Conservation (phyloP, 2,113 vertebrate species). For the Sebastes schlegelii region DNA sequence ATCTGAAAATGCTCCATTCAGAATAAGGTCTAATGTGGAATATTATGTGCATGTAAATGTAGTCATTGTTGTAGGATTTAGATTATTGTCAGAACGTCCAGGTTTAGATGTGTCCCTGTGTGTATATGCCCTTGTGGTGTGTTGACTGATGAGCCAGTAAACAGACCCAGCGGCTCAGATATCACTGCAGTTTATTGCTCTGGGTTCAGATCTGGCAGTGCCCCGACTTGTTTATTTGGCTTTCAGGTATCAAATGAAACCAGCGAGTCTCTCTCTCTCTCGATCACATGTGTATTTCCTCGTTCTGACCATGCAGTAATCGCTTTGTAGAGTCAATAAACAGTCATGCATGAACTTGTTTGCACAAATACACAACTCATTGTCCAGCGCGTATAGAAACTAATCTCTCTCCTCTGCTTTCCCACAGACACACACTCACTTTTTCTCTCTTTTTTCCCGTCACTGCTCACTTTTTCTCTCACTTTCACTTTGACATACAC, state of each 20-base stretch:
- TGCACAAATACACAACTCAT: conserved; percentile 67
- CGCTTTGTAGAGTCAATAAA: conserved; percentile 69
- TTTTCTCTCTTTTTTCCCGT: not conserved
- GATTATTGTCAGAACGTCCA: not conserved
- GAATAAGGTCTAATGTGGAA: no score
- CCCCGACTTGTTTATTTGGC: conserved; percentile 74
- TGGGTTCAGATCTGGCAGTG: conserved; percentile 53
- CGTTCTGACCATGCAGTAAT: conserved; percentile 32
- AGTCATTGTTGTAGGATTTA: not conserved
- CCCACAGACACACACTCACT: conserved; percentile 42
- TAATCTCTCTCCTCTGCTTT: conserved; percentile 52
- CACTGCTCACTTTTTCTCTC: not conserved
- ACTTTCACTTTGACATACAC: not conserved
- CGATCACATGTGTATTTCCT: conserved; percentile 24
- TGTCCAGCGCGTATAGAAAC: conserved; percentile 45
- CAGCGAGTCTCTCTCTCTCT: conserved; percentile 51
- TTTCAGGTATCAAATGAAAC: conserved; percentile 76
- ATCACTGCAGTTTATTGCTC: conserved; percentile 69
- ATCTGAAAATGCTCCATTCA: no score
- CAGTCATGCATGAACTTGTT: conserved; percentile 65
- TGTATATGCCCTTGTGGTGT: conserved; percentile 33
- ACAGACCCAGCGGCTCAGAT: conserved; percentile 66
- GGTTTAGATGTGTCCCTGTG: conserved; percentile 3
- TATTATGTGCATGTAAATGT: no score
- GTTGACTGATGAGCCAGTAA: conserved; percentile 73